A percentile compares a stretch with the other conserved stretches of the same genome.
These are phyloP conservation scores for Phthorimaea operculella DNA, from an alignment of 1,140 invertebrate genomes.

Conservation along the genomic window DNA sequence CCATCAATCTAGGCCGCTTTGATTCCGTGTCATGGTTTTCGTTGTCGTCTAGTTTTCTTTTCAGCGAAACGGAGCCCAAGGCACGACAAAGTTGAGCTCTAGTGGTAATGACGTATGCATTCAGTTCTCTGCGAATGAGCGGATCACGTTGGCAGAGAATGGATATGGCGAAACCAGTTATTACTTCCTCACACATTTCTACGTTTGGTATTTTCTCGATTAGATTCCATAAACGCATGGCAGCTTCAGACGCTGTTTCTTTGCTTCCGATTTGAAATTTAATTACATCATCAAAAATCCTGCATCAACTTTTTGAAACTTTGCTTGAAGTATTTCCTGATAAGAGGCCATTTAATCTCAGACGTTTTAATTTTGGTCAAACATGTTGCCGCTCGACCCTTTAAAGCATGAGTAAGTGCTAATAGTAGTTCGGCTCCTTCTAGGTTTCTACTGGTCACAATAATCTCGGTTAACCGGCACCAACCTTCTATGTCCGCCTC, in stretches of 20 bases:
- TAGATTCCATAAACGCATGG: neutral
- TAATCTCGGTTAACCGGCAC: neutral
- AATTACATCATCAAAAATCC: constrained; percentile 2
- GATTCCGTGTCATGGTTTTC: neutral
- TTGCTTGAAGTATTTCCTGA: neutral
- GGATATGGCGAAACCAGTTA: constrained; percentile 2
- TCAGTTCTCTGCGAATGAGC: neutral
- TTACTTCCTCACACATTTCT: neutral
- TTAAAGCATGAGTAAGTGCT: neutral
- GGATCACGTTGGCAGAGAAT: too few relatives aligned
- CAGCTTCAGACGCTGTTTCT: neutral
- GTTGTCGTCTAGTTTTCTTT: neutral
- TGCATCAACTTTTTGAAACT: neutral
- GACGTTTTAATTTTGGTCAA: neutral
- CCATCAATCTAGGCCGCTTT: neutral
- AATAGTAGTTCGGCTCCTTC: neutral
- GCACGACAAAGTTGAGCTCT: neutral
- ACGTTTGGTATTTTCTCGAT: neutral
- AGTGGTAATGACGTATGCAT: neutral
- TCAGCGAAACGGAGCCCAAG: neutral
- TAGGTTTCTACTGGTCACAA: neutral
- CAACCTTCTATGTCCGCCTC: constrained; percentile 3
- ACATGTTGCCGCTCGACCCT: too few relatives aligned
- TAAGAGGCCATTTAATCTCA: neutral
- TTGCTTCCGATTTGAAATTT: neutral